Percentiles rank a stretch among this genome's conserved stretches.
These are phyloP conservation scores for Pteropus rufus DNA, from an alignment of 2,797 vertebrate species.

Conservation along the genomic window DNA sequence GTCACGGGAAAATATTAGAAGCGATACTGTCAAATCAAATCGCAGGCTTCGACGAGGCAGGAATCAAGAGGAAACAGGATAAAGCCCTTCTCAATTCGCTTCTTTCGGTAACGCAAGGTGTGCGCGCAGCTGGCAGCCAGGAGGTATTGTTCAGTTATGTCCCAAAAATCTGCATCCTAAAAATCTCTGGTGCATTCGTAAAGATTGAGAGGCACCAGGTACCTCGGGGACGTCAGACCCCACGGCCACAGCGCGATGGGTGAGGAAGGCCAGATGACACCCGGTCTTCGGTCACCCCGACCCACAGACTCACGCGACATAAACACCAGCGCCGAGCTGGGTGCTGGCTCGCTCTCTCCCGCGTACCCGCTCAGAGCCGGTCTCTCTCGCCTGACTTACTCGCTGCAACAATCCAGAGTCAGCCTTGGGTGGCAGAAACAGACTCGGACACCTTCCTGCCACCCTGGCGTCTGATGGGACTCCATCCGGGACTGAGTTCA, in stretches of 20 bases:
- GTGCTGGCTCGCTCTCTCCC: too few species aligned
- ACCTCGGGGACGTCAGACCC: too few species aligned
- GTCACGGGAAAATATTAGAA: conserved; percentile 21
- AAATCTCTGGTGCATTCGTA: neutral
- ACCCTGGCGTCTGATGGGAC: too few species aligned
- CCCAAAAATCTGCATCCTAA: neutral
- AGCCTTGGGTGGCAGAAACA: too few species aligned
- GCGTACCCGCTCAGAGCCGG: too few species aligned
- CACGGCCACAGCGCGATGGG: neutral
- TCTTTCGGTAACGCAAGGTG: conserved; percentile 57
- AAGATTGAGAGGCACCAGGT: neutral
- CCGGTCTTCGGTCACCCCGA: neutral
- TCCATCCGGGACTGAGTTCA: too few species aligned
- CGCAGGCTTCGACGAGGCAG: conserved; percentile 26
- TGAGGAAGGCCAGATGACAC: neutral
- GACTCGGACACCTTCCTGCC: too few species aligned
- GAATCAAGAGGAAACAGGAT: neutral
- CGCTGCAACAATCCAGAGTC: too few species aligned
- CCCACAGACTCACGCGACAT: accelerated
- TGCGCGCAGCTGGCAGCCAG: neutral
- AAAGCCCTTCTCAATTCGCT: conserved; percentile 51
- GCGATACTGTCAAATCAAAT: conserved; percentile 30
- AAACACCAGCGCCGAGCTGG: too few species aligned
- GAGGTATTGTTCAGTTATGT: neutral
- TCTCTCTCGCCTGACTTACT: too few species aligned